Evolutionary conservation across 2,888 invertebrate genomes (phyloP), one percentile per base, ranked within the genome.

Genomic region (Pardosa pseudoannulata): DNA sequence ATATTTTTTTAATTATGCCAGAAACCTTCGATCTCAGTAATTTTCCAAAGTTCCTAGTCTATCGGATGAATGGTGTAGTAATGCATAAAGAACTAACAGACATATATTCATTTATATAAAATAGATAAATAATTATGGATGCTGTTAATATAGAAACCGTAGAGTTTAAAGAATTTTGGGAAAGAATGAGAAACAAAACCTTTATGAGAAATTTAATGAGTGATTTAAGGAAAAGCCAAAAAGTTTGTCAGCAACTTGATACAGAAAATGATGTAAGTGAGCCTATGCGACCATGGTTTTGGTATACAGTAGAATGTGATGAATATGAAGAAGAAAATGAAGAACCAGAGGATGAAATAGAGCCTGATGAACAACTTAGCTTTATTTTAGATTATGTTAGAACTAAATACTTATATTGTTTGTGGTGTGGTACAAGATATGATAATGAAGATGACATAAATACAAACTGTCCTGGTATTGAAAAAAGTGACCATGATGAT

Each of bases 381-480:
- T 92, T 94, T 88, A 89, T 95, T 3, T 93, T 94, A 0, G 91
- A 92, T 32, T 96, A 96, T 91, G 91, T 96, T 76, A 93, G 96
- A 80, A 93, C 92, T n/a, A 93, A 93, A 46, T 94, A 96, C 91
- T 93, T 93, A 79, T 96, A 96, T 91, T 96, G 96, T 90, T 93
- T 95, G 74, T 96, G 96, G 95, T 96, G 96, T 92, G 95, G 94
- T 13, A 93, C 94, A 5, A 93, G 93, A 70, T 96, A 93, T 91
- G 93, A 94, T 83, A 94, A 94, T 91, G 91, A 91, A 71, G 92
- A 93, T 36, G 95, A 95, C 91, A 90, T 95, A 87, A 90, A 91
- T 67, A 91, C 92, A 13, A 93, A 93, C 90, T 95, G 95, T 91
- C 95, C 95, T 1, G 95, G 95, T 2, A 91, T 91, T 23, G 93